These are phyloP conservation scores for Mesorhabditis spiculigera DNA, from an alignment of 2,888 invertebrate species.

Conservation along the genomic window DNA sequence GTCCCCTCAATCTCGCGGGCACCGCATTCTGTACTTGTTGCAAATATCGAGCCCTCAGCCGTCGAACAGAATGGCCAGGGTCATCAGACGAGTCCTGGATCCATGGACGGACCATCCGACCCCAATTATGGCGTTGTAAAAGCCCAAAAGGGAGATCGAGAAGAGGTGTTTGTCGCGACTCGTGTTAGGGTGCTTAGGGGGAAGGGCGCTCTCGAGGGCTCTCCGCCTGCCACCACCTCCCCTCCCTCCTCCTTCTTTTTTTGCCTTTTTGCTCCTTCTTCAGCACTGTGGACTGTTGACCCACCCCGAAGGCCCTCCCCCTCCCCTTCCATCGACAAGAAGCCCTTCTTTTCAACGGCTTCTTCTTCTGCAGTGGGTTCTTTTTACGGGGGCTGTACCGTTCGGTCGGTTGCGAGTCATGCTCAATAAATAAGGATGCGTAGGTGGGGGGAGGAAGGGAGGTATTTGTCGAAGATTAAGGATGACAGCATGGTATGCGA, in stretches of 20 bases:
- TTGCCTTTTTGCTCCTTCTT: no score
- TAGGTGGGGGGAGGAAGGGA: no score
- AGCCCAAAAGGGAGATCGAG: background rate
- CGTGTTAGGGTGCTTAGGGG: conserved; percentile 6
- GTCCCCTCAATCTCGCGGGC: background rate
- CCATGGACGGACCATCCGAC: background rate
- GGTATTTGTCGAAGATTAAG: no score
- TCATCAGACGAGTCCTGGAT: background rate
- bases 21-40: background rate
- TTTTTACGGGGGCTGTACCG: no score
- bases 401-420: no score
- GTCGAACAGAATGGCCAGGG: background rate
- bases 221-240: background rate
- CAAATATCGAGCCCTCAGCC: conserved; percentile 4
- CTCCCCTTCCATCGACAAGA: background rate
- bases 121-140: no score
- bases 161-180: conserved; percentile 6
- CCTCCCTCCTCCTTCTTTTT: background rate
- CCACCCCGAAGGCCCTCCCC: background rate
- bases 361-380: no score
- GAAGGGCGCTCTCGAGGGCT: background rate
- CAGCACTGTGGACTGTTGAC: conserved; percentile 5
- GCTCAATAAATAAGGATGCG: no score
- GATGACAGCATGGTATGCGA: no score
- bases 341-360: no score